Evolutionary conservation across 1,140 invertebrate genomes (phyloP).

Genomic region (Drosophila navojoa): DNA sequence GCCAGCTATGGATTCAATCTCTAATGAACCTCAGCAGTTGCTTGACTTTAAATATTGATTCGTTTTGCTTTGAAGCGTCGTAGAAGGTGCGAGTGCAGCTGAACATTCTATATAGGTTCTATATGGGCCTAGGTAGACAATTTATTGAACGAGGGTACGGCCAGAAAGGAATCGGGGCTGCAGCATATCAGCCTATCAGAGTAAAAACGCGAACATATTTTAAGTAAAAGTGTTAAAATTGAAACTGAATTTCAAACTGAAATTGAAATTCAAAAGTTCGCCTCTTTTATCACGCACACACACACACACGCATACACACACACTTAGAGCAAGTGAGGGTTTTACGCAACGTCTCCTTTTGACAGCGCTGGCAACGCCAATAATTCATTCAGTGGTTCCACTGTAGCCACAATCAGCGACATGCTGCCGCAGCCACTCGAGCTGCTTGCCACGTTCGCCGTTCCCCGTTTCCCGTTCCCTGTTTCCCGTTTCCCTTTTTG

Average conservation of each 20-base stretch:
- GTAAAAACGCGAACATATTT: no score
- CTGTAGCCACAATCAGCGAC: conserved; percentile 20
- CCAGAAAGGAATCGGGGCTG: no score
- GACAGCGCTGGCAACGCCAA: conserved; percentile 11
- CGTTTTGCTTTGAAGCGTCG: no score
- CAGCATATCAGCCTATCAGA: no score
- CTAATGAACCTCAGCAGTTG: no score
- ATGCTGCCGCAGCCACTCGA: neutral
- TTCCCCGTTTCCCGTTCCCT: neutral
- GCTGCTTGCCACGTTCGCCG: neutral
- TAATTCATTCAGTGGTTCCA: conserved; percentile 44
- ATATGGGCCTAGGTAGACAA: no score
- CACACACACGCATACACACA: neutral
- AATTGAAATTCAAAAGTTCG: conserved; percentile 17
- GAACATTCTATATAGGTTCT: no score
- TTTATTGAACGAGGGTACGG: no score
- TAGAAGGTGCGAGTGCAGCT: no score
- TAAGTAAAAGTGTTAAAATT: conserved; percentile 9
- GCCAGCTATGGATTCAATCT: no score
- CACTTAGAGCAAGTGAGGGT: conserved; percentile 13
- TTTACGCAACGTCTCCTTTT: conserved; percentile 27
- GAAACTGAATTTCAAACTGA: neutral
- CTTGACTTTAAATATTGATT: no score
- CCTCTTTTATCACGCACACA: neutral
- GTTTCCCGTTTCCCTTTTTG: neutral